Conservation (phyloP, 30 jellyfish, hydroid and myxozoan species). For the Sanderia malayensis region DNA sequence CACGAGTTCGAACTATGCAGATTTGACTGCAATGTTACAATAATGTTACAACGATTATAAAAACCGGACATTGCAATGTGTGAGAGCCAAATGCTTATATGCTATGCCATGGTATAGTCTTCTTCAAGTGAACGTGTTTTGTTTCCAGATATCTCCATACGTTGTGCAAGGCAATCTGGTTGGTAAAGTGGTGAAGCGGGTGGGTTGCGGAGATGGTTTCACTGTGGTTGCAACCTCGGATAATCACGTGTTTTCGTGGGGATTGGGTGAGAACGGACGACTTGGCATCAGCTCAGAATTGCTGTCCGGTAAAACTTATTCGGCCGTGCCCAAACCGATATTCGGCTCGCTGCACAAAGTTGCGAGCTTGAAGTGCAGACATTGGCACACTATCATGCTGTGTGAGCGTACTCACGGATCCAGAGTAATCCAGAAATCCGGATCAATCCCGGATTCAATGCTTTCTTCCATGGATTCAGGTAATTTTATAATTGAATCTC, state of each 20-base stretch:
- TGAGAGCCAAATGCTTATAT: no score
- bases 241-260: conserved; percentile 86
- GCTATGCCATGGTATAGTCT: no score
- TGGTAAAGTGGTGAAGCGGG: conserved; percentile 71
- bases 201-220: conserved; percentile 88
- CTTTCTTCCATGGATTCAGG: conserved; percentile 42
- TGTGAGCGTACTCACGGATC: conserved; percentile 67
- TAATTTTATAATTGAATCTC: no score
- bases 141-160: conserved; percentile 57
- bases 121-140: background rate
- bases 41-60: no score
- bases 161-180: conserved; percentile 72
- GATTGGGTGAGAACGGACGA: conserved; percentile 77
- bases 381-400: conserved; percentile 79
- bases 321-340: conserved; percentile 84
- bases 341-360: conserved; percentile 92
- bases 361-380: conserved; percentile 73
- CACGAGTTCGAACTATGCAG: no score
- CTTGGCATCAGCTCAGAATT: conserved; percentile 69
- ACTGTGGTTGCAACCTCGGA: conserved; percentile 84
- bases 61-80: no score
- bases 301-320: conserved; percentile 54
- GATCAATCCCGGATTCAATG: conserved; percentile 63
- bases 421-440: conserved; percentile 63
- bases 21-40: no score